phyloP scores from a whole-genome alignment of 1,140 invertebrate genomes.

The Zaprionus capensis region DNA sequence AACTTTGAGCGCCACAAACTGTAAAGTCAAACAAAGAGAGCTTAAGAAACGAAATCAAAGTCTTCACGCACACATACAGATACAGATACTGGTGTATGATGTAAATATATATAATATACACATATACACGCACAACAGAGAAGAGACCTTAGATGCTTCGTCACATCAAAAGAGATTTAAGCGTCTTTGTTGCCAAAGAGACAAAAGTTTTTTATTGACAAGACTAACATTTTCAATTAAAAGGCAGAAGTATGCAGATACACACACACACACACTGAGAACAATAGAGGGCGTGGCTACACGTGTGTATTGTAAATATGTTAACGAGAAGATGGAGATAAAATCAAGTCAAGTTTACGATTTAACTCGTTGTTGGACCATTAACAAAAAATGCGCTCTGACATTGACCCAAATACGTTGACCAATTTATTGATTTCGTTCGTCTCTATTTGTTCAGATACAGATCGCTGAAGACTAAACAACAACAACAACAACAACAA shows the following conservation, averaged over 20 bases:
- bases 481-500: not conserved
- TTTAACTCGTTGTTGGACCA: constrained; percentile 36
- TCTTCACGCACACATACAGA: constrained; percentile 40
- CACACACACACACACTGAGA: not conserved
- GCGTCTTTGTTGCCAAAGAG: constrained; percentile 21
- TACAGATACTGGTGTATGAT: constrained; percentile 9
- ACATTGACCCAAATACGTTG: constrained; percentile 73
- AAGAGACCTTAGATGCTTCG: constrained; percentile 18
- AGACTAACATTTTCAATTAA: constrained; percentile 61
- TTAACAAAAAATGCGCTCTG: constrained; percentile 40
- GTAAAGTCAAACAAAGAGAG: constrained; percentile 29
- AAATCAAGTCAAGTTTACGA: constrained; percentile 23
- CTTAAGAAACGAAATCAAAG: constrained; percentile 36
- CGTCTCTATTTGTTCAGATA: constrained; percentile 41
- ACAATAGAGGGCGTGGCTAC: not conserved
- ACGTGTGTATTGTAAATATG: constrained; percentile 45
- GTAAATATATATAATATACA: not conserved
- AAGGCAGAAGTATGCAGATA: constrained; percentile 23
- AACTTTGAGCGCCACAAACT: constrained; percentile 44
- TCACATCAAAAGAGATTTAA: constrained; percentile 68
- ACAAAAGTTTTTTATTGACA: constrained; percentile 31
- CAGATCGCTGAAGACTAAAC: constrained; percentile 49
- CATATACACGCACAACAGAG: no score
- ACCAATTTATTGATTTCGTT: constrained; percentile 69
- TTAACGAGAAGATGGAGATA: constrained; percentile 61